Evolutionary conservation across 2,797 vertebrate species (phyloP).

Genomic region (Pangasius larnaudii): DNA sequence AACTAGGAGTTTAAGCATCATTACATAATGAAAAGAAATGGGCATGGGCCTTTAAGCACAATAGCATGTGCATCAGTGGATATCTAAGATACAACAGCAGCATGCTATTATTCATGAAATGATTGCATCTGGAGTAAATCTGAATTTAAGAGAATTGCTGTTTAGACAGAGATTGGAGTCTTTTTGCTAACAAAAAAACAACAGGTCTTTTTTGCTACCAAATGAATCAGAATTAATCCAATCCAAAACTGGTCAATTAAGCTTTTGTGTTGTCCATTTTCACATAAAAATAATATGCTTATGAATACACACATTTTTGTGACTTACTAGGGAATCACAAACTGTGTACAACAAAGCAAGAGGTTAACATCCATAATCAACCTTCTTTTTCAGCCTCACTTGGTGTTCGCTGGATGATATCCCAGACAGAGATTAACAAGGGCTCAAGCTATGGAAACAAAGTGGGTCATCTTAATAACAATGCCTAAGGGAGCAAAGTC

Average conservation of each 20-base stretch:
- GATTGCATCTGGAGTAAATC: too few relatives aligned
- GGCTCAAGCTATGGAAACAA: conserved; percentile 89
- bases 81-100: background rate
- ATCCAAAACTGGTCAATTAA: background rate
- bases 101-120: background rate
- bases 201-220: background rate
- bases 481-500: conserved; percentile 67
- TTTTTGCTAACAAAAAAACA: background rate
- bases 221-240: background rate
- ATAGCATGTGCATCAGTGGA: background rate
- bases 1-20: too few relatives aligned
- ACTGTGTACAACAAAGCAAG: background rate
- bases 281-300: background rate
- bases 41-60: background rate
- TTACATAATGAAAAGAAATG: background rate
- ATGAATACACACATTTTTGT: background rate
- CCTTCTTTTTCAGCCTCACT: conserved; percentile 78
- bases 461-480: conserved; percentile 76
- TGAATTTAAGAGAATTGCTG: background rate
- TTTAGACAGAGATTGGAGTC: background rate
- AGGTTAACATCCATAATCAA: background rate
- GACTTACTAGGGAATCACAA: background rate
- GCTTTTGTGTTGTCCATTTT: background rate
- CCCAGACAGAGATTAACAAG: conserved; percentile 90
- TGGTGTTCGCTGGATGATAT: conserved; percentile 94